Conservation (phyloP, 2,113 vertebrate genomes). For the Benitochromis conjunctus region DNA sequence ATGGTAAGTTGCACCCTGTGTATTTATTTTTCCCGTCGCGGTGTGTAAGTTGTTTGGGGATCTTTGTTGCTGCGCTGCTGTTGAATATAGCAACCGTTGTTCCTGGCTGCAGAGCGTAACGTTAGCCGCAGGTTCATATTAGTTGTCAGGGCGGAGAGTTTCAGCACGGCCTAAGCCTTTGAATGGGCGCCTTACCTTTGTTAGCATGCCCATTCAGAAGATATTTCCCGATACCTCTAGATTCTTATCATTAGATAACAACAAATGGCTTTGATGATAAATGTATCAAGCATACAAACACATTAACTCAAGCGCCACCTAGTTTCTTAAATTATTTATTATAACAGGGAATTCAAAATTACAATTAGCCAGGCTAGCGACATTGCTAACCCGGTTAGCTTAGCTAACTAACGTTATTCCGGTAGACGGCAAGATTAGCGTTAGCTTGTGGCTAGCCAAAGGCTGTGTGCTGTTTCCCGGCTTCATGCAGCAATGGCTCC, state of each 20-base stretch:
- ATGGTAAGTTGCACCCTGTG: constrained; percentile 80
- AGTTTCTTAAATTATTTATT: too few relatives aligned
- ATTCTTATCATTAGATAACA: background rate
- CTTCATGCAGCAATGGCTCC: background rate
- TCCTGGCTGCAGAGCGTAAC: constrained; percentile 3
- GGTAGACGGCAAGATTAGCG: background rate
- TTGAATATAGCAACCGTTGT: constrained; percentile 52
- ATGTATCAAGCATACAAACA: background rate
- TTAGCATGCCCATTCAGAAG: constrained; percentile 1
- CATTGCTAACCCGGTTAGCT: constrained; percentile 11
- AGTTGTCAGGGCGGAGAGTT: constrained; percentile 41
- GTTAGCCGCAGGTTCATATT: background rate
- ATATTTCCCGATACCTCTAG: background rate
- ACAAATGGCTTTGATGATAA: background rate
- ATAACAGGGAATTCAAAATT: background rate
- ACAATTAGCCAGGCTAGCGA: background rate
- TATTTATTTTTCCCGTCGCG: background rate
- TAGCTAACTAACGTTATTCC: background rate
- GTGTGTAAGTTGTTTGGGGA: constrained; percentile 49
- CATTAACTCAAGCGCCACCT: background rate
- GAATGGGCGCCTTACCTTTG: constrained; percentile 43
- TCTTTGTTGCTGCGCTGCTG: constrained; percentile 60
- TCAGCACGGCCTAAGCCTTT: constrained; percentile 29
- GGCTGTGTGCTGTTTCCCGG: constrained; percentile 30
- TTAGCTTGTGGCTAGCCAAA: constrained; percentile 21